These are phyloP conservation scores for Threskiornis aethiopicus DNA, from an alignment of 2,797 vertebrate genomes.

Conservation along the genomic window DNA sequence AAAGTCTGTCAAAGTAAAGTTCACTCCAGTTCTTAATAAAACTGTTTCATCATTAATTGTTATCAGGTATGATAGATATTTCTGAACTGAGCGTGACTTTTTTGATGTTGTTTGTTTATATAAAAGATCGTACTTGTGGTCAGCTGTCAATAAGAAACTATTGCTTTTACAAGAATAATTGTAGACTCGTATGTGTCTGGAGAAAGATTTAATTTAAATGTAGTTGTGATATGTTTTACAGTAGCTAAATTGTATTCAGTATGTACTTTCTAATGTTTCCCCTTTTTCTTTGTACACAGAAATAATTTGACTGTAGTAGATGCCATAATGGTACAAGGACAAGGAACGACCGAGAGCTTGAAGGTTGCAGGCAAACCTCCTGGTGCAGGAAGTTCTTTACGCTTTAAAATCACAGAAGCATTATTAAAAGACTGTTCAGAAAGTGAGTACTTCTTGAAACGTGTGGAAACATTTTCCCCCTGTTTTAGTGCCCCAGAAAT, in stretches of 20 bases:
- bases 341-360: constrained; percentile 91
- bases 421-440: constrained; percentile 95
- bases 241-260: neutral
- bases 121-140: neutral
- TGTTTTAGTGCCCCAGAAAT: neutral
- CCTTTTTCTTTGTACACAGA: constrained; percentile 68
- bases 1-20: constrained; percentile 88
- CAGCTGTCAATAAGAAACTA: neutral
- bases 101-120: neutral
- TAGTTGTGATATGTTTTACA: neutral
- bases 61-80: constrained; percentile 86
- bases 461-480: neutral
- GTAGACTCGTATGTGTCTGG: neutral
- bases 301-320: constrained; percentile 98
- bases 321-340: constrained; percentile 88
- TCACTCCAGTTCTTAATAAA: constrained; percentile 90
- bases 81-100: neutral
- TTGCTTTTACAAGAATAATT: neutral
- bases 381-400: constrained; percentile 89
- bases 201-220: neutral
- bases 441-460: constrained; percentile 80
- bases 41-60: constrained; percentile 92
- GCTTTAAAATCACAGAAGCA: constrained; percentile 97
- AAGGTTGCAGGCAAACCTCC: constrained; percentile 91
- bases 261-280: neutral